Evolutionary conservation across 2,113 vertebrate genomes (phyloP).

Genomic region (Labeo catla): DNA sequence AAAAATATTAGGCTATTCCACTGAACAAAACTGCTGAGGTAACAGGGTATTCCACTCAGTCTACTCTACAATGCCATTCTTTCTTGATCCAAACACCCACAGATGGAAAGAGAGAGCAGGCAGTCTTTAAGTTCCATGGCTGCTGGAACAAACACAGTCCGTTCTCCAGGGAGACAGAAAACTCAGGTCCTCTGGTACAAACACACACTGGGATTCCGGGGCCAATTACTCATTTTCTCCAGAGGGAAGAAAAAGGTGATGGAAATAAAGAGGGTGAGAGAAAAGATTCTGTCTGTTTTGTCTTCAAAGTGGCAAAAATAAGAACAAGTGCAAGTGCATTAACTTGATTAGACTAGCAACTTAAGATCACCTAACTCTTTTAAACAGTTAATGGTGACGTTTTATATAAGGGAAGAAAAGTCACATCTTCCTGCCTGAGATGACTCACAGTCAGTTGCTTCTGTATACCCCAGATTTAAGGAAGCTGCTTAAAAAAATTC

Average conservation of each 20-base stretch:
- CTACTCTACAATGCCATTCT: slow-evolving; percentile 23
- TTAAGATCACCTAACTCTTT: background rate
- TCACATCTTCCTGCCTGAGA: background rate
- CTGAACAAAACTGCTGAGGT: background rate
- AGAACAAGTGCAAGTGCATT: background rate
- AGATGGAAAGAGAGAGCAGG: slow-evolving; percentile 18
- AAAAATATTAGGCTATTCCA: background rate
- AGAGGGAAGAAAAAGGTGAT: slow-evolving; percentile 14
- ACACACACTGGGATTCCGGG: slow-evolving; percentile 41
- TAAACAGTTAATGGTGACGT: background rate
- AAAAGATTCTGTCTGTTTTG: background rate
- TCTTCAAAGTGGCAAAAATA: background rate
- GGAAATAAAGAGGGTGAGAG: slow-evolving; percentile 20
- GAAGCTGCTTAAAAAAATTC: background rate
- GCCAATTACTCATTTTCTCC: slow-evolving; percentile 48
- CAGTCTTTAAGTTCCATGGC: slow-evolving; percentile 40
- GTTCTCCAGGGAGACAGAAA: slow-evolving; percentile 51
- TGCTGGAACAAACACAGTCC: slow-evolving; percentile 47
- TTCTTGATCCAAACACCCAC: slow-evolving; percentile 38
- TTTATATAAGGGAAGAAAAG: background rate
- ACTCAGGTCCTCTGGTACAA: slow-evolving; percentile 35
- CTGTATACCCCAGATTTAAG: background rate
- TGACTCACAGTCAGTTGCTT: background rate
- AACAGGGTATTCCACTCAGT: slow-evolving; percentile 2
- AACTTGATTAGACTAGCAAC: background rate